These are phyloP conservation scores for Leptocoma aspasia DNA, from an alignment of 2,113 vertebrate genomes.

Conservation along the genomic window DNA sequence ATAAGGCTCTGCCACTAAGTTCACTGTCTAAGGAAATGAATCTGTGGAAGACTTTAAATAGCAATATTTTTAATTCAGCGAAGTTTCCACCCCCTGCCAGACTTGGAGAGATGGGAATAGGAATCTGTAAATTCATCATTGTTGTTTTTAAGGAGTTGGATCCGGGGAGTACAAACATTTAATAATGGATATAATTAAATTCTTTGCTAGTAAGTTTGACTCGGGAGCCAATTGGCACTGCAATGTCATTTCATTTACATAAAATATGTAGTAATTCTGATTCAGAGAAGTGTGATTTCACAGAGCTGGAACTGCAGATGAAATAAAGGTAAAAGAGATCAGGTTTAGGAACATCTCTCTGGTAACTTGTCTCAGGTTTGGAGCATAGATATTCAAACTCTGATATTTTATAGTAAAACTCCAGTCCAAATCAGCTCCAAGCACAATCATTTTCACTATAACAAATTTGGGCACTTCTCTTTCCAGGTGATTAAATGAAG, in stretches of 20 bases:
- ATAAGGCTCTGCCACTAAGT: neutral
- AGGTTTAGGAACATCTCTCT: neutral
- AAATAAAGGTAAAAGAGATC: constrained; percentile 14
- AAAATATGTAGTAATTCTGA: constrained; percentile 19
- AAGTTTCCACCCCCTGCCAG: constrained; percentile 53
- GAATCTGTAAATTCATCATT: constrained; percentile 47
- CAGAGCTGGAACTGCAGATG: constrained; percentile 7
- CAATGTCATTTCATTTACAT: constrained; percentile 49
- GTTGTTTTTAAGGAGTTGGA: constrained; percentile 53
- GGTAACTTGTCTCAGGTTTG: neutral
- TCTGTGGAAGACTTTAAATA: constrained; percentile 31
- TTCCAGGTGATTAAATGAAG: neutral
- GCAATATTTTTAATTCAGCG: constrained; percentile 36
- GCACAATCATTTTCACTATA: neutral
- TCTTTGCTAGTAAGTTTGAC: constrained; percentile 42
- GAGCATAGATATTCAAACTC: neutral
- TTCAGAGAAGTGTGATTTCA: neutral
- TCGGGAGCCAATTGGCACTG: constrained; percentile 49
- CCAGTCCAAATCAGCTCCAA: neutral
- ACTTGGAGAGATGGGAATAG: constrained; percentile 49
- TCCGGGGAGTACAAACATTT: constrained; percentile 40
- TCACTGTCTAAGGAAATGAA: constrained; percentile 48
- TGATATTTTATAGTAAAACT: neutral
- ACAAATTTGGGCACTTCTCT: neutral
- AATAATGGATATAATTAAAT: constrained; percentile 66